Evolutionary conservation across 2,888 invertebrate genomes (phyloP), one percentile per base, ranked within the genome.

Genomic region (Tetragonisca angustula): DNA sequence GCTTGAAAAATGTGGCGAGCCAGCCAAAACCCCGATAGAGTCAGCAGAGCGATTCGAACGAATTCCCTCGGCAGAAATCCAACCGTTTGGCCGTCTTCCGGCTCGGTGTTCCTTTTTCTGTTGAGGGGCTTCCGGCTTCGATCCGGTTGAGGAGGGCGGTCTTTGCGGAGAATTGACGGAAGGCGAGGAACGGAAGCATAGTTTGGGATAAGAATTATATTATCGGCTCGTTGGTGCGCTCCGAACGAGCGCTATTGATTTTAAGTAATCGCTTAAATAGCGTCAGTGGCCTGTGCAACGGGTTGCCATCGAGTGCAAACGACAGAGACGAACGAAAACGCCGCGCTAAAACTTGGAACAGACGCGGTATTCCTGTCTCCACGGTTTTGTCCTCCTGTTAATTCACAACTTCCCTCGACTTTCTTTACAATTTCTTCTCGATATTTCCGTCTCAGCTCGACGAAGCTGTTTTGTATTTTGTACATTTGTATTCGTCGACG

Each of bases 261-360:
- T 91, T 89, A 89, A 90, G 92, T 90, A 92, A 91, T 91, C 87
- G 91, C 87, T 91, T 91, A 91, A 91, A 91, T 88, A 89, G 91
- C 81, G 76, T 82, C 86, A 83, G 78, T 88, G 80, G 81, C 76
- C 84, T 86, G 85, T 89, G 83, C 79, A 84, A 81, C 79, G 82
- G 67, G 68, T 64, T 81, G 72, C 77, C 85, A 81, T 85, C 79
- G 77, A 65, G 83, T 85, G 85, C 85, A 80, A 70, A 75, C 77
- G 83, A 76, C 81, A 79, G 83, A 81, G 85, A 85, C 67, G 77
- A 79, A 81, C 56, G 76, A 77, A 77, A 81, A 69, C 76, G 4
- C 32, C 78, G 73, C 36, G 49, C 27, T 27, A 52, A 56, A 79
- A 74, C 73, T 84, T 79, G 54, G 72, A 75, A 52, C 64, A 70